Percentiles rank a stretch among this genome's conserved stretches.
Conservation (phyloP, 2,888 invertebrate species). For the Dascillus cervinus region DNA sequence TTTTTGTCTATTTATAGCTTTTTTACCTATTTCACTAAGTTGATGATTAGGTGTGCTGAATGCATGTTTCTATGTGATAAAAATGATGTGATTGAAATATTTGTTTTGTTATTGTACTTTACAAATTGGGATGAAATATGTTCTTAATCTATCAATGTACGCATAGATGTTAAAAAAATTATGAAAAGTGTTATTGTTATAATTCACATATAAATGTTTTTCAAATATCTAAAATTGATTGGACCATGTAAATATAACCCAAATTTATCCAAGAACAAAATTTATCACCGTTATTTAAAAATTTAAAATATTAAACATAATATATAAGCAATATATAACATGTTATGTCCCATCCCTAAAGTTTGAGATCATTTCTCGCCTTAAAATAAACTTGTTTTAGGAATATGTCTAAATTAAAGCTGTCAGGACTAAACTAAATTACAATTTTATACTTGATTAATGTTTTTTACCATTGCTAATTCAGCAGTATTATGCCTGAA, state of each 20-base stretch:
- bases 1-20: too few relatives aligned
- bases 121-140: background rate
- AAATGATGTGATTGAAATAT: constrained; percentile 20
- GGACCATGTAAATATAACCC: constrained; percentile 9
- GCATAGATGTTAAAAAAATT: background rate
- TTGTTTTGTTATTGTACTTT: constrained; percentile 12
- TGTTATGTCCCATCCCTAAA: background rate
- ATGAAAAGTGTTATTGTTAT: background rate
- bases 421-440: too few relatives aligned
- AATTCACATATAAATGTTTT: constrained; percentile 6
- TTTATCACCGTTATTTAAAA: background rate
- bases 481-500: too few relatives aligned
- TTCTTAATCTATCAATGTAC: background rate
- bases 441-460: too few relatives aligned
- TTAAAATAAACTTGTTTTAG: too few relatives aligned
- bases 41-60: too few relatives aligned
- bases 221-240: constrained; percentile 6
- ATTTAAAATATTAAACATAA: background rate
- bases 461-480: too few relatives aligned
- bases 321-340: background rate
- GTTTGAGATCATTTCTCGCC: too few relatives aligned
- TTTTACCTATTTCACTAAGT: too few relatives aligned
- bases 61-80: constrained; percentile 14
- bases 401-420: too few relatives aligned
- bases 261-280: background rate